Evolutionary conservation across 2,797 vertebrate species (phyloP).

Genomic region (Eulemur mongoz): DNA sequence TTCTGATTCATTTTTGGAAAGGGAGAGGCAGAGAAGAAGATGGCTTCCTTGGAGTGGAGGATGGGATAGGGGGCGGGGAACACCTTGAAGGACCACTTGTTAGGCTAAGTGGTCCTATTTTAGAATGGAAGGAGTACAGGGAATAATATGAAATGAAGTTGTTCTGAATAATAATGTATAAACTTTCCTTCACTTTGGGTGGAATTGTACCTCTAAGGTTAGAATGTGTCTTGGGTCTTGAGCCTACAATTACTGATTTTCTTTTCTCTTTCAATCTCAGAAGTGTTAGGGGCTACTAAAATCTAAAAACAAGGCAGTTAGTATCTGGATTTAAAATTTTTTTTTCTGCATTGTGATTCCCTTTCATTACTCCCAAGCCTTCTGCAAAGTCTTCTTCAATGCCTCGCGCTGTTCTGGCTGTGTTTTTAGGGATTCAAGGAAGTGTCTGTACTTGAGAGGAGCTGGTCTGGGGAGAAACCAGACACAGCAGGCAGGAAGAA

Average conservation of each 20-base stretch:
- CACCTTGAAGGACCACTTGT: background rate
- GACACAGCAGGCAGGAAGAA: background rate
- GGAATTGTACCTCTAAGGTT: background rate
- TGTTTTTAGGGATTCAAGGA: background rate
- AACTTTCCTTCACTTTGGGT: background rate
- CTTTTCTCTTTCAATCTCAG: background rate
- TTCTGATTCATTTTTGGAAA: background rate
- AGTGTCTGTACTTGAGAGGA: background rate
- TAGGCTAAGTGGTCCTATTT: background rate
- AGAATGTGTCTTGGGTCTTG: background rate
- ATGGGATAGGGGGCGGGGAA: background rate
- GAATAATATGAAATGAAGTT: background rate
- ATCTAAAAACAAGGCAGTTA: background rate
- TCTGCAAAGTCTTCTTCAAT: background rate
- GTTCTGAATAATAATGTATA: background rate
- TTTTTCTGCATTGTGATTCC: background rate
- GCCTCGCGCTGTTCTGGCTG: background rate
- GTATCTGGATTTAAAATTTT: background rate
- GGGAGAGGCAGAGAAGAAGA: background rate
- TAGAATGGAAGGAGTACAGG: background rate
- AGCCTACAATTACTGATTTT: background rate
- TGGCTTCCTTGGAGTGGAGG: background rate
- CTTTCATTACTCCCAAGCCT: background rate
- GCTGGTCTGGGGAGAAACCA: background rate
- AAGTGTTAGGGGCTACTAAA: background rate